These are phyloP conservation scores for Epizoanthus scotinus DNA, from an alignment of 92 coral and sea anemone genomes.

Conservation along the genomic window DNA sequence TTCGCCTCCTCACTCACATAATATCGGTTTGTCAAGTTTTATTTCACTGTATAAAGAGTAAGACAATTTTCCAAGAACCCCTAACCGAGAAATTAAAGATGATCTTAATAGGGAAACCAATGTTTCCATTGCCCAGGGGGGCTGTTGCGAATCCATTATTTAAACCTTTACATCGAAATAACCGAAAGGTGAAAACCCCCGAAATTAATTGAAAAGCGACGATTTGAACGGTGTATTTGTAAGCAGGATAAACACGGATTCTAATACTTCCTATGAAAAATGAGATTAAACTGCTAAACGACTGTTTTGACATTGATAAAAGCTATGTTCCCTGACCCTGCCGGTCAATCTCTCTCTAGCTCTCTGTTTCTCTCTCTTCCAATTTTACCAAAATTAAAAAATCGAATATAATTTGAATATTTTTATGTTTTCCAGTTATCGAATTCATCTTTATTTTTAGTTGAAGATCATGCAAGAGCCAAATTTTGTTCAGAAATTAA, in stretches of 20 bases:
- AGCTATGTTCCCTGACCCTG: too few species aligned
- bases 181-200: not conserved
- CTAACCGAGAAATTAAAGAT: not conserved
- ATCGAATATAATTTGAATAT: too few species aligned
- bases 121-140: not conserved
- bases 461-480: not conserved
- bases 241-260: not conserved
- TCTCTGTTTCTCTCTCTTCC: too few species aligned
- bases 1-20: too few species aligned
- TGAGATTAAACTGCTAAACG: not conserved
- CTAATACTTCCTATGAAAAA: not conserved
- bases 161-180: not conserved
- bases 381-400: too few species aligned
- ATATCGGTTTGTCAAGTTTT: not conserved
- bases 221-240: not conserved
- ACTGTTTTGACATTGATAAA: too few species aligned
- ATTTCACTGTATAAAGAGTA: not conserved
- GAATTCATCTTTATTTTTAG: not conserved
- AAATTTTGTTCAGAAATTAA: not conserved
- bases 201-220: too few species aligned
- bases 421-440: too few species aligned
- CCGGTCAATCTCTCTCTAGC: too few species aligned
- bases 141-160: not conserved
- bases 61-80: not conserved
- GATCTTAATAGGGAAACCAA: constrained; percentile 3